phyloP scores from a whole-genome alignment of 2,113 vertebrate species.

The Sander vitreus region DNA sequence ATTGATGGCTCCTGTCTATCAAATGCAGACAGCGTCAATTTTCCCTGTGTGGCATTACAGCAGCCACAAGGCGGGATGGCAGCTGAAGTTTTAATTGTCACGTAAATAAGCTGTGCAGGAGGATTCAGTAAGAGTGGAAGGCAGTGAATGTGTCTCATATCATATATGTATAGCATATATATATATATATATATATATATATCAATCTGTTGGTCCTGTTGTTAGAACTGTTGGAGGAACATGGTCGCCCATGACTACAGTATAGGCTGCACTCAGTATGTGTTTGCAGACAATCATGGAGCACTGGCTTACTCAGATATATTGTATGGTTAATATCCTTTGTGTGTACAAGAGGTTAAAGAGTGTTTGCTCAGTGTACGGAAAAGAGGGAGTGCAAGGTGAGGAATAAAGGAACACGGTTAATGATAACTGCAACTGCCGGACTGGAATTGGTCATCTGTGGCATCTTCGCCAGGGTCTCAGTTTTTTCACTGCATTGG shows the following conservation, averaged over 20 bases:
- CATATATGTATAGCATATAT: neutral
- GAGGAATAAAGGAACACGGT: constrained; percentile 5
- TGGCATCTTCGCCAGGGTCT: constrained; percentile 6
- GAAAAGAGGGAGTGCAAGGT: neutral
- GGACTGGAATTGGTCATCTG: constrained; percentile 25
- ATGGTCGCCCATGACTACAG: neutral
- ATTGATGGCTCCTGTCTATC: constrained; percentile 71
- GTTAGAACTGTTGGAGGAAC: neutral
- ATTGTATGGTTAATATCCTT: constrained; percentile 6
- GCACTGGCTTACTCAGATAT: neutral
- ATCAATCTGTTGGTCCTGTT: neutral
- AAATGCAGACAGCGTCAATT: constrained; percentile 51
- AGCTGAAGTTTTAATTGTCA: constrained; percentile 62
- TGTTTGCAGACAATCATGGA: neutral
- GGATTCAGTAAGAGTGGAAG: constrained; percentile 36
- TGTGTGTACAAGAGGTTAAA: constrained; percentile 7
- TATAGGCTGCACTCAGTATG: neutral
- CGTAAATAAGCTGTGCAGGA: constrained; percentile 67
- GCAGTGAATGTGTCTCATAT: constrained; percentile 27
- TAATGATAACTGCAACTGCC: constrained; percentile 12
- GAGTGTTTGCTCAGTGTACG: neutral
- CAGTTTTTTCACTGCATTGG: neutral
- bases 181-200: no score
- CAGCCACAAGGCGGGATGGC: constrained; percentile 3
- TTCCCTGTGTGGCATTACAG: constrained; percentile 9